Base-by-base conservation (phyloP, 2,113 vertebrate species). In the Perccottus glenii region DNA sequence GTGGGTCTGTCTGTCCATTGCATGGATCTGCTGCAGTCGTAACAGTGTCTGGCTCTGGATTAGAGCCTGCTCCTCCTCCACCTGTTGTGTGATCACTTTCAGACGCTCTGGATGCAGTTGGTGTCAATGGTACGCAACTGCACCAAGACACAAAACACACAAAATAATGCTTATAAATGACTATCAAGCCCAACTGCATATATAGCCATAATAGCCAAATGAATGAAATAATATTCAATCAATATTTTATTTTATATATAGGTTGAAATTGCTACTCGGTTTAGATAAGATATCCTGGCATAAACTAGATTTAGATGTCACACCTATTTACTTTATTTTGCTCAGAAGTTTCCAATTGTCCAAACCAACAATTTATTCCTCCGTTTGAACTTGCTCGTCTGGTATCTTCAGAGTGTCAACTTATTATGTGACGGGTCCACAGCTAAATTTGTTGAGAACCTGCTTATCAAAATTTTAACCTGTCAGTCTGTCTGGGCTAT, bases 51-150 rank as follows among this genome's bases (percentile, higher is more conserved):
- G 95, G 3, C 93, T 95, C 92, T 98, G 95, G 38, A 91, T 52
- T 48, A 87, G 80, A 42, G 94, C 94, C 75, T 98, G 96, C 90
- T 98, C 96, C 72, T 97, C 92, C 92, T 99, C 96, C 86, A 98
- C 94, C 87, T 99, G 96, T 91, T 99, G 96, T 2, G 97, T 96
- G 0, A 99, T 98, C 84, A 96, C 96, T 93, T 98, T 99, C 88
- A 99, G 94, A 85, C 96, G 97, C 86, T 99, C 97, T 0, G 98
- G 98, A 86, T 98, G 96, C 93, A 98, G 93, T 87, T 98, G 96
- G 63, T 95, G 90, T 98, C 96, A 84, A 99, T 80, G 0, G 96
- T 95, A 72, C 96, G 96, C 75, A 98, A 94, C 97, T 99, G 16
- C 11, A 43, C 45, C 53, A 35, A 67, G 11, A 69, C 19, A 47